phyloP scores from a whole-genome alignment of 2,888 invertebrate genomes.

The Hirtodrosophila duncani region DNA sequence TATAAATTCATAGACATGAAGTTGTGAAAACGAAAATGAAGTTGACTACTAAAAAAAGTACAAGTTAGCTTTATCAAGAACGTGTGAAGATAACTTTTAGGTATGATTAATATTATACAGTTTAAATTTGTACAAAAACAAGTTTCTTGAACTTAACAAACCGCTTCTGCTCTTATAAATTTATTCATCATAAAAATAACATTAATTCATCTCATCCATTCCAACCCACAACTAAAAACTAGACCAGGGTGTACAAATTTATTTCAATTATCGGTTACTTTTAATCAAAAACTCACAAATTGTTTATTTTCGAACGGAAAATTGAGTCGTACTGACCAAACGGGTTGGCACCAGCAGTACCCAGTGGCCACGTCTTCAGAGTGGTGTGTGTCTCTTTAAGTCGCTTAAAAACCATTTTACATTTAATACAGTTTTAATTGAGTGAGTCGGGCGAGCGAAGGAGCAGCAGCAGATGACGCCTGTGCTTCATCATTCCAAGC shows the following conservation, averaged over 20 bases:
- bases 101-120: no score
- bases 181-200: no score
- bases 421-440: slow-evolving; percentile 70
- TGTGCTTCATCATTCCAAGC: slow-evolving; percentile 4
- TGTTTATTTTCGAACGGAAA: slow-evolving; percentile 38
- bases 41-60: no score
- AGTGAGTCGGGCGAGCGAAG: no score
- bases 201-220: no score
- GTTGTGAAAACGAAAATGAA: no score
- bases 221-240: background rate
- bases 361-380: slow-evolving; percentile 11
- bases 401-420: slow-evolving; percentile 54
- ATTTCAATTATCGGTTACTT: slow-evolving; percentile 59
- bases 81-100: no score
- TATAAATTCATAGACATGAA: no score
- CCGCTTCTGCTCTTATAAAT: no score
- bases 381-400: slow-evolving; percentile 18
- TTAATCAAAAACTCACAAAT: slow-evolving; percentile 56
- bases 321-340: slow-evolving; percentile 57
- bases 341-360: slow-evolving; percentile 10
- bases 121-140: no score
- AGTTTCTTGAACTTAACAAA: no score
- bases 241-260: slow-evolving; percentile 13
- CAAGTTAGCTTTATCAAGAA: no score
- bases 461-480: slow-evolving; percentile 4